Percentiles rank a stretch among this genome's conserved stretches.
Conservation (phyloP, 2,113 vertebrate species). For the Microtus pennsylvanicus region DNA sequence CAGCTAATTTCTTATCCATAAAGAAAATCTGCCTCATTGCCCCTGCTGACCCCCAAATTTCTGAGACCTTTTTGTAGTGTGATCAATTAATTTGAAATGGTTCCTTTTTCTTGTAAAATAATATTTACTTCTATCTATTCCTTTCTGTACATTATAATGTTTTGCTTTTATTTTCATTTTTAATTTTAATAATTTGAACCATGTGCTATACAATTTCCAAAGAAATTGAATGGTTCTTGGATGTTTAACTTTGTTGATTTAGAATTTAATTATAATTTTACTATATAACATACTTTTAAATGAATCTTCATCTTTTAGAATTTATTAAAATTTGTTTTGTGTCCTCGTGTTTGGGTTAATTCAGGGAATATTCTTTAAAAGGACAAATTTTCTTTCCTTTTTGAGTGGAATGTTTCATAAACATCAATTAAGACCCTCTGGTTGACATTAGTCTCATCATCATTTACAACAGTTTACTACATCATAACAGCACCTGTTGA, state of each 20-base stretch:
- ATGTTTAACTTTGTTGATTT: background rate
- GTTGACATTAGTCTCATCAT: background rate
- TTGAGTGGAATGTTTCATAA: background rate
- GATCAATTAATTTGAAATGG: background rate
- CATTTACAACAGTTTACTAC: background rate
- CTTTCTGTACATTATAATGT: background rate
- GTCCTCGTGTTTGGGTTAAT: background rate
- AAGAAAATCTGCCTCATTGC: background rate
- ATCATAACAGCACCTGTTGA: background rate
- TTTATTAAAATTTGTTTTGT: background rate
- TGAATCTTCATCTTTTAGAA: background rate
- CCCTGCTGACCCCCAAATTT: background rate
- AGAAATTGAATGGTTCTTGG: background rate
- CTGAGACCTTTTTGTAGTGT: background rate
- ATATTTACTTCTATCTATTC: background rate
- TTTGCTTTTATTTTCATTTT: slow-evolving; percentile 6
- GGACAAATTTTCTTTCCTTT: background rate
- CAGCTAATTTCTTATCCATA: background rate
- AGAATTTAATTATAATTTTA: slow-evolving; percentile 3
- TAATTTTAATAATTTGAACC: background rate
- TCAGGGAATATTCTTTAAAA: background rate
- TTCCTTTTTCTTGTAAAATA: background rate
- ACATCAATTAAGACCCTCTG: background rate
- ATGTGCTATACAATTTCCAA: background rate
- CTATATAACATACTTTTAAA: background rate